A percentile compares a stretch with the other conserved stretches of the same genome.
Evolutionary conservation across 2,113 vertebrate genomes (phyloP).

Genomic region (Mionectes macconnelli): DNA sequence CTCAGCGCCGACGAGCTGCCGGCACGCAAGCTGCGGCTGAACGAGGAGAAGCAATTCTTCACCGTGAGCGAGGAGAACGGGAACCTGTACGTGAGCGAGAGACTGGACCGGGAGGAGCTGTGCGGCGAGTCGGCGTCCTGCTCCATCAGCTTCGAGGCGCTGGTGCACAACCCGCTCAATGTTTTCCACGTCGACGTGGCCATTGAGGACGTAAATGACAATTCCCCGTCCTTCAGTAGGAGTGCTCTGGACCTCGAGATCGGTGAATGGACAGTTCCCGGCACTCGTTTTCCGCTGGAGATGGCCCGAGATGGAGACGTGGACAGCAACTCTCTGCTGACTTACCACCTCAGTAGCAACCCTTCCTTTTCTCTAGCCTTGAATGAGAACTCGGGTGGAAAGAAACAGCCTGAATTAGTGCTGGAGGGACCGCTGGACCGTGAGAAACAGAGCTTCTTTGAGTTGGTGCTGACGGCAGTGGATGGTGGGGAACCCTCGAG

Average conservation of each 20-base stretch:
- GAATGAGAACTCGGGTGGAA: conserved; percentile 32
- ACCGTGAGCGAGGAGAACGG: too few species aligned
- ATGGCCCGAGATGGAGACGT: conserved; percentile 2
- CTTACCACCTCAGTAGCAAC: neutral
- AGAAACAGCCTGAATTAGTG: conserved; percentile 24
- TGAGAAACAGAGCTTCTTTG: conserved; percentile 22
- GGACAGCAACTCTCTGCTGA: conserved; percentile 54
- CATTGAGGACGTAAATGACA: too few species aligned
- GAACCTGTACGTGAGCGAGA: too few species aligned
- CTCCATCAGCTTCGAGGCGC: too few species aligned
- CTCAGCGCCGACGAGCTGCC: too few species aligned
- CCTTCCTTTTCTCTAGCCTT: neutral
- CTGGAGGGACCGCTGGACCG: conserved; percentile 39
- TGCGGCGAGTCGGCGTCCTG: too few species aligned
- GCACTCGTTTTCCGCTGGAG: neutral
- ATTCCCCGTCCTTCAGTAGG: too few species aligned
- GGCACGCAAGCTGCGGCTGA: neutral
- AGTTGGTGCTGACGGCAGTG: conserved; percentile 38
- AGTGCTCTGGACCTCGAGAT: too few species aligned
- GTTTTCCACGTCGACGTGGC: too few species aligned
- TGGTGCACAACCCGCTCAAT: too few species aligned
- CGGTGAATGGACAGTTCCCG: too few species aligned
- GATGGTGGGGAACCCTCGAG: conserved; percentile 41
- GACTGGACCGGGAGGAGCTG: too few species aligned
- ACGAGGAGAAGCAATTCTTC: neutral